Conservation (phyloP, 53 echinoderm and acorn worm genomes). For the Antedon mediterranea region DNA sequence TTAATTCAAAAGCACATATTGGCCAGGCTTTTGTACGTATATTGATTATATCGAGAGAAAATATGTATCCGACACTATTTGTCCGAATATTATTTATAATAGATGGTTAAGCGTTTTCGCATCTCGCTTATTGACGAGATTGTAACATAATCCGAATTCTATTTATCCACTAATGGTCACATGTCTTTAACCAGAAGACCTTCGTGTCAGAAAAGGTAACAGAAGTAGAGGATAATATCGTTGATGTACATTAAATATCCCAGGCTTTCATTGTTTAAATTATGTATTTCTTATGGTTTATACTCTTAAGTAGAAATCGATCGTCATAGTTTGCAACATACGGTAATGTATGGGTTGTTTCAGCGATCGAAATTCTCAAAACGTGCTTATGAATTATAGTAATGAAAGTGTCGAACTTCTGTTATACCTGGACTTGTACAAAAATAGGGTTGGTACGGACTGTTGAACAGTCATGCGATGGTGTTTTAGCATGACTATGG, state of each 20-base stretch:
- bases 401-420: too few relatives aligned
- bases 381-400: not conserved
- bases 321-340: not conserved
- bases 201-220: not conserved
- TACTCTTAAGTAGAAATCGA: not conserved
- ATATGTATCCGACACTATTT: not conserved
- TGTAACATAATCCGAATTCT: not conserved
- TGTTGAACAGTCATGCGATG: too few relatives aligned
- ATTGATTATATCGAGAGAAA: not conserved
- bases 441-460: too few relatives aligned
- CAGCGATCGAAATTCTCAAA: not conserved
- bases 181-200: not conserved
- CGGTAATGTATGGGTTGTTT: not conserved
- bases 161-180: not conserved
- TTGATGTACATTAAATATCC: not conserved
- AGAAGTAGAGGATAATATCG: not conserved
- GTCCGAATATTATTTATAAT: not conserved
- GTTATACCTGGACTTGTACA: not conserved
- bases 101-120: not conserved
- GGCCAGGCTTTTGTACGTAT: not conserved
- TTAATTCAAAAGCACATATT: not conserved
- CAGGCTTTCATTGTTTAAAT: not conserved
- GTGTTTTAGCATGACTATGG: too few relatives aligned
- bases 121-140: not conserved
- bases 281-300: slow-evolving; percentile 1